A percentile compares a stretch with the other conserved stretches of the same genome.
These are phyloP conservation scores for Drosophila rhopaloa DNA, from an alignment of 1,140 invertebrate genomes.

Conservation along the genomic window DNA sequence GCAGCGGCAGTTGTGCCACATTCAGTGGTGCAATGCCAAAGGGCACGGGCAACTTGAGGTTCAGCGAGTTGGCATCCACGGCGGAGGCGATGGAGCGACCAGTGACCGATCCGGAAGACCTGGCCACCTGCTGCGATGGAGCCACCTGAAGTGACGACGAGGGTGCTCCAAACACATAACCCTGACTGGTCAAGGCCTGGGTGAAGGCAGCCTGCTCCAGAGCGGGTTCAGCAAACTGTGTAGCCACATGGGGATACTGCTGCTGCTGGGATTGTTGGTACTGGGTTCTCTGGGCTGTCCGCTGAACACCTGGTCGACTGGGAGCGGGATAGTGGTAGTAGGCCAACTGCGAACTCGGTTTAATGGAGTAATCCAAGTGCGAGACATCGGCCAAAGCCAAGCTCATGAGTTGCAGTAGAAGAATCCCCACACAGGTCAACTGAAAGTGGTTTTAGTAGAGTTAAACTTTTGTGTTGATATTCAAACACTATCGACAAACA, in stretches of 20 bases:
- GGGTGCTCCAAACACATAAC: conserved; percentile 63
- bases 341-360: conserved; percentile 63
- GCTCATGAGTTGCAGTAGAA: conserved; percentile 25
- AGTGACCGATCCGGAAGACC: neutral
- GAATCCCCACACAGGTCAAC: conserved; percentile 18
- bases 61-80: conserved; percentile 62
- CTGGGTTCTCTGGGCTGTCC: conserved; percentile 25
- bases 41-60: conserved; percentile 75
- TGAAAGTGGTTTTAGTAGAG: conserved; percentile 39
- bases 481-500: conserved; percentile 2
- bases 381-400: conserved; percentile 53
- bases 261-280: conserved; percentile 25
- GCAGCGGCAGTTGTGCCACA: conserved; percentile 70
- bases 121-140: conserved; percentile 10
- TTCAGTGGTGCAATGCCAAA: conserved; percentile 73
- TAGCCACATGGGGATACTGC: conserved; percentile 48
- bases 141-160: conserved; percentile 8
- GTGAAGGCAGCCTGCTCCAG: conserved; percentile 78
- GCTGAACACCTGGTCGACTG: conserved; percentile 10
- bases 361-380: conserved; percentile 62
- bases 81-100: conserved; percentile 40
- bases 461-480: conserved; percentile 9
- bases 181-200: conserved; percentile 71
- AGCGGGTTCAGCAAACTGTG: conserved; percentile 58
- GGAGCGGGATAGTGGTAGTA: conserved; percentile 75